Evolutionary conservation across 2,113 vertebrate genomes (phyloP), one percentile per base, ranked within the genome.

Genomic region (Odocoileus hemionus): DNA sequence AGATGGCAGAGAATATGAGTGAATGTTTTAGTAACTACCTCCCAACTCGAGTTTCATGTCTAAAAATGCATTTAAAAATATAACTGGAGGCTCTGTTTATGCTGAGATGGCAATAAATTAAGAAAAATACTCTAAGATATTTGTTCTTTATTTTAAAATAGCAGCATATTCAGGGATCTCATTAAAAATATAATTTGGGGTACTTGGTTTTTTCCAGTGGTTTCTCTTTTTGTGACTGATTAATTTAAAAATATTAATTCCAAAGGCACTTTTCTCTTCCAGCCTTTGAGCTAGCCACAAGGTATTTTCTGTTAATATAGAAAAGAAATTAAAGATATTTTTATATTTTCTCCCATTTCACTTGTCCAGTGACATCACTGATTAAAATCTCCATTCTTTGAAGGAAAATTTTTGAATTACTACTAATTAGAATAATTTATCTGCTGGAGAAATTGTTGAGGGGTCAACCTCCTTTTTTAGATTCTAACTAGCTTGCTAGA

Each of bases 401-500:
- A 97, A 98, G 96, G 84, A 86, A 93, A 96, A 70, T 82, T 95
- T 95, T 98, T 98, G 98, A 98, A 91, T 96, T 94, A 80, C 85
- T 83, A 52, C 80, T 91, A 91, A 7, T 87, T 95, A 97, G 97
- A 98, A 89, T 94, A 98, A 98, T 84, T 97, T 96, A 97, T 98
- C 96, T 97, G 79, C 97, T 98, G 97, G 79, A 98, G 98, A 98
- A 94, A 89, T 97, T 91, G 95, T 98, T 98, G 92, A 92, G 96
- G 90, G 95, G 91, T 88, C 91, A 83, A 92, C 76, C 96, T 98
- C 94, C 94, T 92, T 98, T 98, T 98, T 97, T 97, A 98, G 98
- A 98, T 96, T 98, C 98, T 98, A 96, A 98, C 97, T 98, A 95
- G 86, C 97, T 98, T 98, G 95, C 97, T 98, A 98, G 98, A 99